Evolutionary conservation across 2,113 vertebrate genomes (phyloP).

Genomic region (Macrotus californicus): DNA sequence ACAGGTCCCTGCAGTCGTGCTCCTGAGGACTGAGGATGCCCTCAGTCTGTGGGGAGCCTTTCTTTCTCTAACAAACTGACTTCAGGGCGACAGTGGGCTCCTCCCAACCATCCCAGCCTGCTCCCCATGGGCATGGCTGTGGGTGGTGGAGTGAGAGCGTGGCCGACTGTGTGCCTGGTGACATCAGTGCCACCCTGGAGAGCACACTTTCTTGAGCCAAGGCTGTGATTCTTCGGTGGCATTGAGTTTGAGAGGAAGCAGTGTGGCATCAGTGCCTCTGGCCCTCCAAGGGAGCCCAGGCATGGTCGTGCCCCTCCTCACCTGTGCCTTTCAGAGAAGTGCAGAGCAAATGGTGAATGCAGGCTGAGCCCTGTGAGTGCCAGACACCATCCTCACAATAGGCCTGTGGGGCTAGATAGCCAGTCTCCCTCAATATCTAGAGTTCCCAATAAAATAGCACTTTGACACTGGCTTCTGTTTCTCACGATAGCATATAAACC

Average conservation of each 20-base stretch:
- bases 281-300: background rate
- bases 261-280: no score
- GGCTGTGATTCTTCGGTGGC: fast-evolving
- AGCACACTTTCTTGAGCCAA: background rate
- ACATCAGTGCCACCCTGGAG: no score
- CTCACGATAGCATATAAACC: no score
- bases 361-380: fast-evolving
- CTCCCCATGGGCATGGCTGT: no score
- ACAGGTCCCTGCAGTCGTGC: background rate
- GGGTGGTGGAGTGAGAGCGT: background rate
- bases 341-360: fast-evolving
- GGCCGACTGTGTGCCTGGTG: background rate
- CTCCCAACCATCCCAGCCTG: fast-evolving
- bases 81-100: background rate
- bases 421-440: background rate
- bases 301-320: no score
- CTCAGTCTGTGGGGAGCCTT: background rate
- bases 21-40: fast-evolving
- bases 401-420: no score
- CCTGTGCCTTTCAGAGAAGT: background rate
- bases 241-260: background rate
- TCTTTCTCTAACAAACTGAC: background rate
- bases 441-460: background rate
- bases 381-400: background rate
- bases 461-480: no score